Evolutionary conservation across 1,140 invertebrate species (phyloP).

Genomic region (Paralvinella palmiformis): DNA sequence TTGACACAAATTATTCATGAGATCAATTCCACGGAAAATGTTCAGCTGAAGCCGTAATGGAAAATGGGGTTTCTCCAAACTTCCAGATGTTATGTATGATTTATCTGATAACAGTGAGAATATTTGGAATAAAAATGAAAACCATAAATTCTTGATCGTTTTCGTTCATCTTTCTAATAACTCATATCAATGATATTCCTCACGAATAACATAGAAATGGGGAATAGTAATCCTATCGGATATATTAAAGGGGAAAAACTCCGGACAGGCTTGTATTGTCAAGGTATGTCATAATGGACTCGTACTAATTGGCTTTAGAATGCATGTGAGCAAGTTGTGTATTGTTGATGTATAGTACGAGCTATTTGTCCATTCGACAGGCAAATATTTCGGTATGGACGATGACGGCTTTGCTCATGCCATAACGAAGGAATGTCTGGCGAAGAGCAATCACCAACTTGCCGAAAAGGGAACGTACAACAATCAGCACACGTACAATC

Average conservation of each 20-base stretch:
- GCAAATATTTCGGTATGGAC: conserved; percentile 50
- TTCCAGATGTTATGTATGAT: no score
- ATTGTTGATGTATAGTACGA: conserved; percentile 9
- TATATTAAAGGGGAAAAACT: no score
- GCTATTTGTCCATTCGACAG: conserved; percentile 23
- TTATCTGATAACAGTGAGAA: no score
- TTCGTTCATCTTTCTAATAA: no score
- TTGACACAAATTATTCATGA: no score
- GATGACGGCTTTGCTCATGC: conserved; percentile 52
- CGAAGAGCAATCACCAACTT: conserved; percentile 28
- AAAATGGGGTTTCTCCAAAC: no score
- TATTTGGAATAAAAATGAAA: no score
- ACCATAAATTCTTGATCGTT: no score
- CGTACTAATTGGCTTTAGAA: not conserved
- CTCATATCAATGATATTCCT: no score
- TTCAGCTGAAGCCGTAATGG: no score
- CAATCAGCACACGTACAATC: conserved; percentile 36
- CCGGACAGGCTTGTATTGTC: not conserved
- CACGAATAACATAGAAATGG: not conserved
- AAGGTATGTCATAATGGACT: not conserved
- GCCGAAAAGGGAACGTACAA: conserved; percentile 30
- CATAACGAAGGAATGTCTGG: conserved; percentile 48
- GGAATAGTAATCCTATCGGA: not conserved
- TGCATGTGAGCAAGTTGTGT: conserved; percentile 2
- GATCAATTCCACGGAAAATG: no score